These are phyloP conservation scores for Itoplectis maculator DNA, from an alignment of 2,888 invertebrate genomes.

Conservation along the genomic window DNA sequence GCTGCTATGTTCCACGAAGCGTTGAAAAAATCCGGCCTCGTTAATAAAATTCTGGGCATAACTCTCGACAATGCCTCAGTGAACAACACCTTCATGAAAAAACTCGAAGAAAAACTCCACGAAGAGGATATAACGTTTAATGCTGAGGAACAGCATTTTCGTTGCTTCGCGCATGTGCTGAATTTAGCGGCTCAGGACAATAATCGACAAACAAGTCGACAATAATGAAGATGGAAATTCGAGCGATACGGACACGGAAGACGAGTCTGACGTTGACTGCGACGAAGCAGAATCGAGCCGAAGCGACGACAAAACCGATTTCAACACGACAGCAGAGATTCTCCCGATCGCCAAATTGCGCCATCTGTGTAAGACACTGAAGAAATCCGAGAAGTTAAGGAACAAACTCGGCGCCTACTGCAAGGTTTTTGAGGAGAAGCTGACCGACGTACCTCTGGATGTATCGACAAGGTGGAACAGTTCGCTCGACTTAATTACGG, in stretches of 20 bases:
- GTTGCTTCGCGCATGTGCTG: conserved; percentile 52
- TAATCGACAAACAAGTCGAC: not conserved
- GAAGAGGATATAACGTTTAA: conserved; percentile 37
- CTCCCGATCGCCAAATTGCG: conserved; percentile 33
- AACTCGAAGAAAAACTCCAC: conserved; percentile 13
- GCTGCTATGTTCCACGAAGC: conserved; percentile 18
- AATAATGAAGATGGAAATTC: not conserved
- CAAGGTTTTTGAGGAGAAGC: conserved; percentile 28
- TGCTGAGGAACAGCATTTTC: conserved; percentile 21
- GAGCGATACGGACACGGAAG: conserved; percentile 2
- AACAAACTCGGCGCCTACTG: conserved; percentile 28
- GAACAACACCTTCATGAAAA: conserved; percentile 32
- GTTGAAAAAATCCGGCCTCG: conserved; percentile 33
- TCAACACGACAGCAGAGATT: not conserved
- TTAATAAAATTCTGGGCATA: conserved; percentile 34
- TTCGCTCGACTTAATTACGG: conserved; percentile 30
- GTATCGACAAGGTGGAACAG: conserved; percentile 39
- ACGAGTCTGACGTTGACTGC: not conserved
- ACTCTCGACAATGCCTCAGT: conserved; percentile 43
- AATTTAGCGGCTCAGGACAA: conserved; percentile 51
- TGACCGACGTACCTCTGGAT: conserved; percentile 33
- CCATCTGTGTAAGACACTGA: conserved; percentile 6
- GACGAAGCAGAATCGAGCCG: conserved; percentile 1
- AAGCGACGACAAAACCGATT: conserved; percentile 5
- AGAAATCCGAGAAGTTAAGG: conserved; percentile 21